Evolutionary conservation across 2,797 vertebrate genomes (phyloP), one percentile per base, ranked within the genome.

Genomic region (Margarornis squamiger): DNA sequence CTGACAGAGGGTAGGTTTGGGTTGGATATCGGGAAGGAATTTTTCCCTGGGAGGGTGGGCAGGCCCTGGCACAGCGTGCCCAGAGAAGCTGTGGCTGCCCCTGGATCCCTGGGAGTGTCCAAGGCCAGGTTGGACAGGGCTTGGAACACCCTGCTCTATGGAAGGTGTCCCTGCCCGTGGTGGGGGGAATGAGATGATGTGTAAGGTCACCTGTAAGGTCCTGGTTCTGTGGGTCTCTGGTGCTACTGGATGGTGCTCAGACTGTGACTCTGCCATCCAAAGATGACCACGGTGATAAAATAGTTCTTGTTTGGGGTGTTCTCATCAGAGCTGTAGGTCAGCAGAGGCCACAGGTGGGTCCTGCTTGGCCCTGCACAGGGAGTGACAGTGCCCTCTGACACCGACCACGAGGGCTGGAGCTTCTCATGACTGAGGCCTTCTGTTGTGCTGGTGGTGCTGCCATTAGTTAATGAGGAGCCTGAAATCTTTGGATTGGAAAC

Each of bases 291-390:
- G 1, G 55, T 17, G 39, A 19, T 49, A 7, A 36, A 57, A 5
- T 1, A 10, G 18, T 24, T 63, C 5, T 7, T 16, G 9, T 24
- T 2, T 34, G 8, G 6, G 6, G 1, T 18, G 23, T 52, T 59
- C 24, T 27, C 10, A 2, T 27, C 19, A 7, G 1, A 15, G 39
- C 43, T 79, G 16, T 16, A 10, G 12, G 18, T 36, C 29, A 24
- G 17, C n/a, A 61, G 62, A 30, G 54, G 13, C 65, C 12, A 14
- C 0, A 0, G 1, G 18, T 9, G 5, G 32, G 24, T 59, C 61
- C 15, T 71, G 17, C 38, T 46, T 45, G 49, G 20, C 26, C 21
- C 48, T 38, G 20, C 30, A 0, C 26, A 12, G 63, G 10, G 45
- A 41, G 3, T 6, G 0, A 1, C 20, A 6, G 8, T 52, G 68